phyloP scores from a whole-genome alignment of 2,113 vertebrate species.

The Hystrix brachyura region DNA sequence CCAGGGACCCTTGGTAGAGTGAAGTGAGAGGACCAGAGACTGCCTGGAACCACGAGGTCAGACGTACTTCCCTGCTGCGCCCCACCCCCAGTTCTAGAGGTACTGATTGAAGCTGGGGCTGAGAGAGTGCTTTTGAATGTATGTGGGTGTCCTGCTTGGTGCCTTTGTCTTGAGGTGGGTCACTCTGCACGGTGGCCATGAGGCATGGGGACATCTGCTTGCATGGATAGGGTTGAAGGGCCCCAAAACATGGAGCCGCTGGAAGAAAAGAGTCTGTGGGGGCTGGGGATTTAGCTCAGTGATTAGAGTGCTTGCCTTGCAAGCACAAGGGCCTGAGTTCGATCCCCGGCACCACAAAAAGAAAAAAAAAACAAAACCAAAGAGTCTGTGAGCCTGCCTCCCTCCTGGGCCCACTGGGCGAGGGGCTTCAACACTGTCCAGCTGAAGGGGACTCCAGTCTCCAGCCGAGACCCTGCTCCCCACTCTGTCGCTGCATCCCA shows the following conservation, averaged over 20 bases:
- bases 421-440: background rate
- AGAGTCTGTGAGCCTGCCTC: background rate
- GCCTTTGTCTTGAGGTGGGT: background rate
- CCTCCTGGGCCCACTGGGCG: background rate
- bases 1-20: background rate
- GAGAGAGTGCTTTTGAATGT: background rate
- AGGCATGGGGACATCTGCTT: background rate
- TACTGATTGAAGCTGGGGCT: background rate
- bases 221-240: background rate
- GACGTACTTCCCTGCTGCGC: background rate
- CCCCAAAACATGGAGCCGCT: background rate
- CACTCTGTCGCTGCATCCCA: background rate
- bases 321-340: too few species aligned
- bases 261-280: background rate
- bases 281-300: too few species aligned
- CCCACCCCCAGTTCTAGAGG: background rate
- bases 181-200: background rate
- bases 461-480: background rate
- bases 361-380: too few species aligned
- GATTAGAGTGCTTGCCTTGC: too few species aligned
- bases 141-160: background rate
- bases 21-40: background rate
- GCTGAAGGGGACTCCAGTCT: background rate
- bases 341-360: too few species aligned
- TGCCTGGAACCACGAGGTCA: accelerated